Evolutionary conservation across 2,797 vertebrate species (phyloP), one percentile per base, ranked within the genome.

Genomic region (Cynopterus sphinx): DNA sequence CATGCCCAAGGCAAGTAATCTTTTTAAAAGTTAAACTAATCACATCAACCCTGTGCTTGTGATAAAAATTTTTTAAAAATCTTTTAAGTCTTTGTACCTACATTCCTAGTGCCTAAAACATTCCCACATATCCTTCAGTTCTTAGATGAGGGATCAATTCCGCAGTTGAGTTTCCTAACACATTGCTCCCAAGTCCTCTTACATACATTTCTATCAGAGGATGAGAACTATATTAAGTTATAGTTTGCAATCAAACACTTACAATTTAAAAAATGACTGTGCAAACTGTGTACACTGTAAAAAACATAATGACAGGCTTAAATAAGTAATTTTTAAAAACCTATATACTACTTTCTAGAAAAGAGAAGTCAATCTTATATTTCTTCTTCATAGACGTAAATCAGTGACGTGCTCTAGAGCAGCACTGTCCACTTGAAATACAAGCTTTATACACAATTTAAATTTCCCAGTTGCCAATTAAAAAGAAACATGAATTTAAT

Each of bases 281-380:
- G 19, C 10, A 90, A 96, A 77, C 33, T 92, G 2, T 86, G 24
- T 55, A 94, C 65, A 70, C 17, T 74, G 65, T 59, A 59, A 51
- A 94, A 93, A 95, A 94, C 19, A 55, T n/a, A 89, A 5, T 31
- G 22, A 55, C 15, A 96, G 26, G 21, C 22, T 95, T 88, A 97
- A 90, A 67, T 51, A 79, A 28, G n/a, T 21, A 28, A 68, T 49
- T 73, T 83, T 55, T 3, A 46, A 95, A 90, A 92, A 87, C 24
- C 16, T 78, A 77, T 41, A 77, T 65, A 68, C 13, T 83, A 65
- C 24, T 95, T 86, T 96, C 46, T 68, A 57, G 17, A 94, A 75
- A 10, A 89, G 51, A 46, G 7, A 95, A 87, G 61, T 84, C 89
- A 70, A 94, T 71, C 36, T 79, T 51, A 3, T 19, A 81, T 71